A percentile compares a stretch with the other conserved stretches of the same genome.
Conservation (phyloP, 2,797 vertebrate species). For the Girardinus metallicus region DNA sequence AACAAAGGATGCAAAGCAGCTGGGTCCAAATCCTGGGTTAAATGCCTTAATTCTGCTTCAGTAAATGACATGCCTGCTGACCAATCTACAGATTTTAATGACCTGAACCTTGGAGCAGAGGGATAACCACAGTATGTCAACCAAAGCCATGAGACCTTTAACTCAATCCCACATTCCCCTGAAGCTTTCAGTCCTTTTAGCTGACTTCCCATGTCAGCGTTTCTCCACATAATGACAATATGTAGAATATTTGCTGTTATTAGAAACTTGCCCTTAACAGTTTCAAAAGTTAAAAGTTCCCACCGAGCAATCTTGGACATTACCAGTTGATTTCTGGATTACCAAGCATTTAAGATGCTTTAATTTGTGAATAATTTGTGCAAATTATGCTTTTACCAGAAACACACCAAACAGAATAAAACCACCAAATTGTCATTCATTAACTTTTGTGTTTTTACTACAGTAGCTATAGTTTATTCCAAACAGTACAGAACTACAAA, state of each 20-base stretch:
- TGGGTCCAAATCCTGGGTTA: background rate
- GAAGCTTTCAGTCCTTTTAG: background rate
- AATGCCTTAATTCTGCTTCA: background rate
- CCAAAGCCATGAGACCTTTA: background rate
- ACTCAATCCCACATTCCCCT: background rate
- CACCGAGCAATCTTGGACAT: background rate
- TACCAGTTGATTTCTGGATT: background rate
- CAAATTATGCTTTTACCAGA: background rate
- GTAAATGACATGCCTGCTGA: background rate
- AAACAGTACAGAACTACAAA: slow-evolving; percentile 52
- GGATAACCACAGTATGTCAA: background rate
- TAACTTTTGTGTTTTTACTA: background rate
- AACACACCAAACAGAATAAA: background rate
- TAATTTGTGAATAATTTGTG: background rate
- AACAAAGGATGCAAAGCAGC: background rate
- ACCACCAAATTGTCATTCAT: background rate
- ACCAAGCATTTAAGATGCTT: background rate
- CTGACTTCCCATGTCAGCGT: background rate
- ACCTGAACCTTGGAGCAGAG: background rate
- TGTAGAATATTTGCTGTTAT: background rate
- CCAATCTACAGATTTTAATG: background rate
- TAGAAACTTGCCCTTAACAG: background rate
- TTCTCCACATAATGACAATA: background rate
- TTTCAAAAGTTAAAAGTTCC: background rate
- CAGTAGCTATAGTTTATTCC: slow-evolving; percentile 15